Conservation (phyloP, 1,140 invertebrate species). For the Ylistrum balloti region DNA sequence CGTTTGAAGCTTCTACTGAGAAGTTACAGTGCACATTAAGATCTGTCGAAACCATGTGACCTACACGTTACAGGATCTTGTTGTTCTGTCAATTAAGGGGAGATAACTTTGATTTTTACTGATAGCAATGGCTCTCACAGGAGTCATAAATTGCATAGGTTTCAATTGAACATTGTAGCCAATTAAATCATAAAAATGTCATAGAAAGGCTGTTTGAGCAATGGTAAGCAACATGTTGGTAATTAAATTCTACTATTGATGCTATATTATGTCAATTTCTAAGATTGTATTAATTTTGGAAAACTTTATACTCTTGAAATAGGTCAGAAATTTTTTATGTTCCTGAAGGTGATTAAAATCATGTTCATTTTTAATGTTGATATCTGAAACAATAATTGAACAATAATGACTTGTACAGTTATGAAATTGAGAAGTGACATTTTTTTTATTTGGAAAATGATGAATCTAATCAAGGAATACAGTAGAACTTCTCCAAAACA, state of each 20-base stretch:
- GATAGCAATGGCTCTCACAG: background rate
- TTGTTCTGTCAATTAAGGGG: background rate
- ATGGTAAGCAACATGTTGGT: background rate
- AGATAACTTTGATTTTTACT: constrained; percentile 30
- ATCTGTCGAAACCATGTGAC: background rate
- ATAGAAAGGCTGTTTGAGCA: background rate
- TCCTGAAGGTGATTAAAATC: too few species aligned
- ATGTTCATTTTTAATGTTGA: too few species aligned
- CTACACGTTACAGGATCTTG: background rate
- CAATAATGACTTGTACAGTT: too few species aligned
- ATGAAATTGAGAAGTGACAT: too few species aligned
- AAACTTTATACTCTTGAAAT: too few species aligned
- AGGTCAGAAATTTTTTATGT: too few species aligned
- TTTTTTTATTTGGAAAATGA: too few species aligned
- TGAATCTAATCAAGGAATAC: too few species aligned
- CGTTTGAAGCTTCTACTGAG: background rate
- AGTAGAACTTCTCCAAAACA: too few species aligned
- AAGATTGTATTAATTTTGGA: background rate
- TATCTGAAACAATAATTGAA: too few species aligned
- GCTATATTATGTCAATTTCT: background rate
- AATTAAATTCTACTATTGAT: background rate
- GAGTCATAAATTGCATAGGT: background rate
- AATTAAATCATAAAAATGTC: background rate
- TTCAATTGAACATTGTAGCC: constrained; percentile 9
- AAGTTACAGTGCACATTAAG: background rate